These are phyloP conservation scores for Schizaphis graminum DNA, from an alignment of 2,888 invertebrate genomes.

Conservation along the genomic window DNA sequence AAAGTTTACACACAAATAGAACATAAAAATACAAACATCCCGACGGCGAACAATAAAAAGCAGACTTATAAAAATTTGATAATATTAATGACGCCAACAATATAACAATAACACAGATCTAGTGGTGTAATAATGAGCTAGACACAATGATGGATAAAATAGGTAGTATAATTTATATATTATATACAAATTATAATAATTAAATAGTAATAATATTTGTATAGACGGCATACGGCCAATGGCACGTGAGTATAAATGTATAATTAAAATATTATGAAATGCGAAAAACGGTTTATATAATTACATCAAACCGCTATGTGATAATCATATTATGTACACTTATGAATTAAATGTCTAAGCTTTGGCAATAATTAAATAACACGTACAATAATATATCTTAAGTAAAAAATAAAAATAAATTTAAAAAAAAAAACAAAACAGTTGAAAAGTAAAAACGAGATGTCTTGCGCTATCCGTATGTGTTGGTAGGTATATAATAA, in stretches of 20 bases:
- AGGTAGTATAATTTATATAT: not conserved
- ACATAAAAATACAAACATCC: not conserved
- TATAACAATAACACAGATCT: not conserved
- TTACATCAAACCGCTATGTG: not conserved
- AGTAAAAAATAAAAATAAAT: not conserved
- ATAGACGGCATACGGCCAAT: not conserved
- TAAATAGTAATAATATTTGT: not conserved
- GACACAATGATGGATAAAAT: not conserved
- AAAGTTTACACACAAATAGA: not conserved
- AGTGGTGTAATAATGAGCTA: not conserved
- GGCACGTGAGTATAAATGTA: not conserved
- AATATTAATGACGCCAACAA: not conserved
- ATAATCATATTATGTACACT: constrained; percentile 9
- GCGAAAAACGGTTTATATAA: not conserved
- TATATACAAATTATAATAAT: not conserved
- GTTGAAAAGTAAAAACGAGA: not conserved
- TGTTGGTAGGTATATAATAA: not conserved
- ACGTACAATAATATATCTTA: constrained; percentile 24
- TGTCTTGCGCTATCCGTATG: not conserved
- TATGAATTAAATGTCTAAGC: constrained; percentile 53
- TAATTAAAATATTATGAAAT: not conserved
- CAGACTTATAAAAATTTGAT: not conserved
- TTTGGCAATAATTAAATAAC: constrained; percentile 60
- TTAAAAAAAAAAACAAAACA: not conserved
- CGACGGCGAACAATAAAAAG: not conserved